phyloP scores from a whole-genome alignment of 2,113 vertebrate species.

The Tretioscincus oriximinensis region DNA sequence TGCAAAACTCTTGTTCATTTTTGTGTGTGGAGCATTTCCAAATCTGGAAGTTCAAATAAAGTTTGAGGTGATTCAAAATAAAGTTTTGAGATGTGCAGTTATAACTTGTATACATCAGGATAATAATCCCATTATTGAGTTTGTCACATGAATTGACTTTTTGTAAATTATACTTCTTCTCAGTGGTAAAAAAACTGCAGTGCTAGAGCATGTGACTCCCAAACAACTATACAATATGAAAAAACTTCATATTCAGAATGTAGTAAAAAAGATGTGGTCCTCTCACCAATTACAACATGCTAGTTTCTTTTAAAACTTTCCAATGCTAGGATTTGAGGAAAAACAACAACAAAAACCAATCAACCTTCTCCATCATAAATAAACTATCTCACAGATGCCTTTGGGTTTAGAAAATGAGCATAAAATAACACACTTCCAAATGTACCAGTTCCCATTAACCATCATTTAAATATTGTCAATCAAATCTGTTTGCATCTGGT shows the following conservation, averaged over 20 bases:
- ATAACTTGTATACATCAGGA: background rate
- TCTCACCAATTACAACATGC: background rate
- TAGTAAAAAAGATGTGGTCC: background rate
- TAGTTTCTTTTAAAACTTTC: background rate
- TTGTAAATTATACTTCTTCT: background rate
- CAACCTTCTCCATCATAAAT: too few species aligned
- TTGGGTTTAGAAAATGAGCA: constrained; percentile 36
- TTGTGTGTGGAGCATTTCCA: too few species aligned
- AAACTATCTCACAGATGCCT: background rate
- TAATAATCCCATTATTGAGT: background rate
- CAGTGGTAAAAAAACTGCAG: background rate
- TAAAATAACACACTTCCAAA: constrained; percentile 23
- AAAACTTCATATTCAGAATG: background rate
- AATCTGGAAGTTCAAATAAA: too few species aligned
- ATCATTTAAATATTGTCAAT: constrained; percentile 78
- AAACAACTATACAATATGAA: constrained; percentile 13
- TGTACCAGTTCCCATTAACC: constrained; percentile 64
- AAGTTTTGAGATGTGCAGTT: background rate
- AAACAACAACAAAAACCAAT: too few species aligned
- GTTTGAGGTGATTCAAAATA: too few species aligned
- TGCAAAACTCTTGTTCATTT: too few species aligned
- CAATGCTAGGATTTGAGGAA: background rate
- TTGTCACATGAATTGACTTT: background rate
- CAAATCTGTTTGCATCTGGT: constrained; percentile 75
- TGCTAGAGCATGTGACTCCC: background rate